Conservation (phyloP, 2,113 vertebrate species). For the Esox niger region DNA sequence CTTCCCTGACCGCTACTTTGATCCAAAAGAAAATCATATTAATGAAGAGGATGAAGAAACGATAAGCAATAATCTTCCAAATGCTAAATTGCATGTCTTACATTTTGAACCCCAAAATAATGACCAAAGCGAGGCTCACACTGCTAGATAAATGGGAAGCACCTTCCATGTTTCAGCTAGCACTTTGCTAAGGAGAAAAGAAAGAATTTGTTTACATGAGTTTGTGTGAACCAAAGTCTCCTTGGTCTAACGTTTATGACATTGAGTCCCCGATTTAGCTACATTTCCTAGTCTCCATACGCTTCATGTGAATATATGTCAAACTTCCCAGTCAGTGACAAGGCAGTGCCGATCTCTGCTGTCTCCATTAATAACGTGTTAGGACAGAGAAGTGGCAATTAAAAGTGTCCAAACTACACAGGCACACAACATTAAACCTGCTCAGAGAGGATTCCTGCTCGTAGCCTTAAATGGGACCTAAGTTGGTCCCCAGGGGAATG, state of each 20-base stretch:
- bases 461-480: too few relatives aligned
- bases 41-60: too few relatives aligned
- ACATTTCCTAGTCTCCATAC: too few relatives aligned
- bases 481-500: too few relatives aligned
- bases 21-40: too few relatives aligned
- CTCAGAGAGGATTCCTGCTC: slow-evolving; percentile 10
- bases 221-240: too few relatives aligned
- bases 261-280: too few relatives aligned
- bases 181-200: neutral
- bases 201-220: too few relatives aligned
- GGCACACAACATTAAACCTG: slow-evolving; percentile 47
- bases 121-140: slow-evolving; percentile 43
- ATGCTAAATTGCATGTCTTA: slow-evolving; percentile 10
- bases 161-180: neutral
- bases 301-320: too few relatives aligned
- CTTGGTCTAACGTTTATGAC: too few relatives aligned
- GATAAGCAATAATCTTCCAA: neutral
- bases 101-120: slow-evolving; percentile 56
- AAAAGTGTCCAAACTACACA: slow-evolving; percentile 42
- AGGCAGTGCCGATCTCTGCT: too few relatives aligned
- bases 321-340: too few relatives aligned
- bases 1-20: neutral
- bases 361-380: slow-evolving; percentile 37
- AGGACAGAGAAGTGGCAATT: slow-evolving; percentile 23
- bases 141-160: slow-evolving; percentile 52